Base-by-base conservation (phyloP, 64 coral and sea anemone genomes). In the Actinia equina region DNA sequence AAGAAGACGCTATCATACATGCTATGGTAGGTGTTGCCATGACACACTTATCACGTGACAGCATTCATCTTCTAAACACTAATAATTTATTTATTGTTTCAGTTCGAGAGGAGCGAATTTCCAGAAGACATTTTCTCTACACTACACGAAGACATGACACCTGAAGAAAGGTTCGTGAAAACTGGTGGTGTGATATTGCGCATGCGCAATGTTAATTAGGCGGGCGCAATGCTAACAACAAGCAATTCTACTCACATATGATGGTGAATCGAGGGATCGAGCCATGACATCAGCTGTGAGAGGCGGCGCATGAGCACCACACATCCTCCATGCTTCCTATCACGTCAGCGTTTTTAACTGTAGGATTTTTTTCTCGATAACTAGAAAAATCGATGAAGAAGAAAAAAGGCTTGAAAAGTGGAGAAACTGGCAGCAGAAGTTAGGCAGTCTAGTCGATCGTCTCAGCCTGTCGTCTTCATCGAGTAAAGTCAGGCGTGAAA, bases 61-160 rank as follows among this genome's bases (percentile, higher is more conserved):
- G 7, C n/a, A 65, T 65, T 18, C 62, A 23, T 65, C 62, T 65
- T 23, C 7, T 19, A 6, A 63, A 19, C 15, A 63, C 60, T 63
- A 23, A 5, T 0, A 7, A 30, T 74, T 74, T 65, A 19, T 65
- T 65, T 65, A 1, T 65, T 74, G 25, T 74, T 74, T 74, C 26
- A 74, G 69, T 74, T 74, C 41, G 69, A 74, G 20, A 74, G 25
- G 42, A 30, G 26, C 25, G 69, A 74, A 41, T 26, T 81, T 44
- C 78, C 78, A 7, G 43, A 81, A 49, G 78, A 81, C 16, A 49
- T 49, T 18, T 81, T 85, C 26, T 44, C 43, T 30, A 60, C 25
- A 3, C 7, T 85, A 17, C 83, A 63, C 14, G 83, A 85, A 41
- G 83, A 59, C 83, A 58, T 61, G 52, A 58, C 83, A 85, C 83